Percentiles rank a stretch among this genome's conserved stretches.
Conservation (phyloP, 2,888 invertebrate genomes). For the Melikaiella ostensackeni region DNA sequence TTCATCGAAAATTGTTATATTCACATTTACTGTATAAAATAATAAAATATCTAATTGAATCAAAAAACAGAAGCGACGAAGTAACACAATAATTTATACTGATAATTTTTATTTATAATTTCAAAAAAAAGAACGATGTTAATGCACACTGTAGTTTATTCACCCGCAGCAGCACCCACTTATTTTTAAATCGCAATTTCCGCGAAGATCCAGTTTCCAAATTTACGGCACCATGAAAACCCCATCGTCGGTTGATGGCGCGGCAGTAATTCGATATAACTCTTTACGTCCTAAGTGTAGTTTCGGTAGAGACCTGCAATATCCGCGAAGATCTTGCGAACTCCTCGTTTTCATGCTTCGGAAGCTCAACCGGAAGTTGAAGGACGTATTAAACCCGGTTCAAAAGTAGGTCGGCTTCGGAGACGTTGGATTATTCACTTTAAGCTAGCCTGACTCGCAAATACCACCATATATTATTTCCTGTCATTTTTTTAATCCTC, state of each 20-base stretch:
- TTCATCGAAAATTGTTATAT: too few relatives aligned
- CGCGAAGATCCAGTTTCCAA: background rate
- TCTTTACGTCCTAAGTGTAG: slow-evolving; percentile 19
- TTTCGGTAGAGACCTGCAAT: slow-evolving; percentile 6
- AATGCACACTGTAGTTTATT: background rate
- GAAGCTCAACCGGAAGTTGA: slow-evolving; percentile 5
- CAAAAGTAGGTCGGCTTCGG: background rate
- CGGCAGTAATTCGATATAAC: slow-evolving; percentile 25
- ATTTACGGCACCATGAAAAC: slow-evolving; percentile 20
- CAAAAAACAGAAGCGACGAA: too few relatives aligned
- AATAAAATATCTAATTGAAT: too few relatives aligned
- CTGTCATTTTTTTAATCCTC: background rate
- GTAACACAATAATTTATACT: too few relatives aligned
- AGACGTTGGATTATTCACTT: slow-evolving; percentile 8
- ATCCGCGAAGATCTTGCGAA: background rate
- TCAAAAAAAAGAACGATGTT: background rate
- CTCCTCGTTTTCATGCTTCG: slow-evolving; percentile 7
- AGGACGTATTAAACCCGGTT: slow-evolving; percentile 18
- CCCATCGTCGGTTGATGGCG: slow-evolving; percentile 17
- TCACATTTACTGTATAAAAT: too few relatives aligned
- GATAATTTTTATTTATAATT: background rate
- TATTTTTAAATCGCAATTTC: slow-evolving; percentile 7
- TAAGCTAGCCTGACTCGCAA: background rate
- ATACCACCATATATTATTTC: background rate
- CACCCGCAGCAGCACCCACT: background rate